A percentile compares a stretch with the other conserved stretches of the same genome.
phyloP scores from a whole-genome alignment of 1,140 invertebrate genomes.

The Chironomus striatipennis region DNA sequence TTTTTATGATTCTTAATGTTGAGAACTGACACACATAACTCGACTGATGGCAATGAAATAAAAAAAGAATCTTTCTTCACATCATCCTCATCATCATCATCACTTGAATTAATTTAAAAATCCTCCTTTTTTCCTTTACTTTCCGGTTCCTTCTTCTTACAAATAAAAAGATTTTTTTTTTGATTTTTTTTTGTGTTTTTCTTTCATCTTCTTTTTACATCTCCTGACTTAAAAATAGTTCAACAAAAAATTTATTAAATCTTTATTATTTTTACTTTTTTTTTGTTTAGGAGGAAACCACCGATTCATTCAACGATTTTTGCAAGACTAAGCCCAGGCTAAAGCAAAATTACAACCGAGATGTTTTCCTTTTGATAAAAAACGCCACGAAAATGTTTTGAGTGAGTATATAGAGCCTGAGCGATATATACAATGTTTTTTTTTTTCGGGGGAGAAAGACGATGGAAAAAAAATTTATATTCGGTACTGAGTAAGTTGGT shows the following conservation, averaged over 20 bases:
- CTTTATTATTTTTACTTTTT: background rate
- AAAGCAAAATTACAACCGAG: conserved; percentile 21
- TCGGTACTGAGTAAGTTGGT: background rate
- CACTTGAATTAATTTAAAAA: background rate
- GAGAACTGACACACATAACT: no score
- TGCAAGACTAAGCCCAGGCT: conserved; percentile 23
- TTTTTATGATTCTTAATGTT: no score
- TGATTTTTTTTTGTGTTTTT: background rate
- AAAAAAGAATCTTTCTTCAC: background rate
- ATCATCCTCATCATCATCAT: background rate
- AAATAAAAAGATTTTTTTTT: background rate
- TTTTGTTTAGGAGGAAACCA: conserved; percentile 16
- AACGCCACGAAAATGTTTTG: background rate
- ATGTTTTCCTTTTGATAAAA: conserved; percentile 22
- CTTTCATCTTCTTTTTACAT: background rate
- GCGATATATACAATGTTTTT: conserved; percentile 11
- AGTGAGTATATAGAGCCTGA: conserved; percentile 22
- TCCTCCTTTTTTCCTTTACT: background rate
- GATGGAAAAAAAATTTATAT: background rate
- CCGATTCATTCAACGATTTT: conserved; percentile 18
- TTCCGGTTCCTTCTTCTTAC: background rate
- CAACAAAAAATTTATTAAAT: background rate
- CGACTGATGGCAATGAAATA: background rate
- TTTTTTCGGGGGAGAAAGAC: background rate
- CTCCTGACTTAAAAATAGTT: conserved; percentile 12